Base-by-base conservation (phyloP, 1,140 invertebrate genomes). In the Planococcus citri region DNA sequence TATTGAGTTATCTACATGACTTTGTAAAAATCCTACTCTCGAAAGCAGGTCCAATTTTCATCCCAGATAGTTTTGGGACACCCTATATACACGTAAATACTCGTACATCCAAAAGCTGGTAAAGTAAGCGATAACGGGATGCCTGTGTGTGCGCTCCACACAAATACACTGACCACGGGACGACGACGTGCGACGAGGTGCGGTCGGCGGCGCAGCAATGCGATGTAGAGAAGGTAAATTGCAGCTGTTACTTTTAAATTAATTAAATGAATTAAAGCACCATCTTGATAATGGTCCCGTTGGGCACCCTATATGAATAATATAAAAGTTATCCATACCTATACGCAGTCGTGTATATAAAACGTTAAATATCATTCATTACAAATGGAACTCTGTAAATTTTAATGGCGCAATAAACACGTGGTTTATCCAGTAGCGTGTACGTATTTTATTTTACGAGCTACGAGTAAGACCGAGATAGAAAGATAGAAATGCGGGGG, bases 391-490 rank as follows among this genome's bases (percentile, higher is more conserved):
- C 20, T 64, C 22, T 24, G 21, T 64, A 64, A 64, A 64, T 64
- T 64, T 64, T 64, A 64, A 64, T 64, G 60, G 60, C 60, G 60
- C 60, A 64, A 64, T 64, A 64, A 64, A 64, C 60, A 64, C 60
- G 60, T 64, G 21, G 60, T 64, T 64, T 64, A 64, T 27, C 22
- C 25, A 20, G 60, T 64, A 64, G 60, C 60, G 60, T 64, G 60
- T 64, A 64, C 25, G 60, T 64, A 27, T 64, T 64, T 64, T 64
- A 64, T 64, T 64, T 64, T 25, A 64, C 25, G 60, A 27, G 17
- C n/a, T n/a, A n/a, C n/a, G 9, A 41, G 9, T 41, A n/a, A n/a
- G 9, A 9, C 37, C n/a, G n/a, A 41, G 37, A 41, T 10, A 41
- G 9, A 41, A 41, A 41, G n/a, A 12, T 33, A 33, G 3, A 33